Evolutionary conservation across 2,888 invertebrate genomes (phyloP), one percentile per base, ranked within the genome.

Genomic region (Drosophila lutescens): DNA sequence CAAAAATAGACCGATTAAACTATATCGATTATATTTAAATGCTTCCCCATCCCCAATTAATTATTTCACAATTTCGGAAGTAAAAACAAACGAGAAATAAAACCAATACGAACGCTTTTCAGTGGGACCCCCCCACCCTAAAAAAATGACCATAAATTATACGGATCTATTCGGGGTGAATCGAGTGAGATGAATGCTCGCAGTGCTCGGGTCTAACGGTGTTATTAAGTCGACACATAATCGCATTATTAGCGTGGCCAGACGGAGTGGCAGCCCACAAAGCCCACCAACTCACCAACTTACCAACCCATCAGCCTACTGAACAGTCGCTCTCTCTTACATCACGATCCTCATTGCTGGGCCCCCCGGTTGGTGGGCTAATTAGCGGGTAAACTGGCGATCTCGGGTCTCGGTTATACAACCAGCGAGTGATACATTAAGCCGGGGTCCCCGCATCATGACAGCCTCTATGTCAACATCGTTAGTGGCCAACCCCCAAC

Each of bases 191-290:
- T 43, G 32, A 23, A 15, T 43, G 47, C 20, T 12, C 8, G n/a
- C 13, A 55, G 67, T 63, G 68, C 59, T 55, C 63, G 44, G 49
- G 56, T 60, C 66, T 65, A 79, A 77, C 84, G 74, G 81, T 79
- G 51, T 50, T 78, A 77, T 78, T 82, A 78, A 72, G 85, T 82
- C 78, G 80, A 78, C 80, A 63, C 78, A 77, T 83, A 85, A 85
- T 85, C 83, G 78, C 80, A 80, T 81, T 82, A 82, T 84, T 85
- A 85, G 74, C 79, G 62, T 69, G 63, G 51, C 68, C 62, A 67
- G 63, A 55, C 59, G 50, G 57, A 13, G 57, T 46, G 53, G 38
- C 32, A 50, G 53, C 41, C 32, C 66, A 71, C 13, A 62, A 50
- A 49, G 56, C 36, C 50, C 47, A 50, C 57, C 62, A 57, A 59